Base-by-base conservation (phyloP, 2,888 invertebrate species). In the Meliscaeva auricollis region DNA sequence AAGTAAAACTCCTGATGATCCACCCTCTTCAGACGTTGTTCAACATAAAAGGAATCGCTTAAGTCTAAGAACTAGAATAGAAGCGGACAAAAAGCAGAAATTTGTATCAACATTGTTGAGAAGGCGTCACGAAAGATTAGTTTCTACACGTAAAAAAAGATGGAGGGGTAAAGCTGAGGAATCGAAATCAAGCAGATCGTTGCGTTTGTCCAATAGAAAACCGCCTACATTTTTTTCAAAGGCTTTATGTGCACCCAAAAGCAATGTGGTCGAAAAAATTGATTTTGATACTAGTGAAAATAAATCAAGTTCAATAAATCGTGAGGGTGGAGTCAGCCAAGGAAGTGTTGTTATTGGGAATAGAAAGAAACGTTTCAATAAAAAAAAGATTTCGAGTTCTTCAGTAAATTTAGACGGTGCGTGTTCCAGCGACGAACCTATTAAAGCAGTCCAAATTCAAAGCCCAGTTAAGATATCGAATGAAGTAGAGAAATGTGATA, bases 1-100 rank as follows among this genome's bases (percentile, higher is more conserved):
- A 64, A 22, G 72, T 64, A 62, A 44, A 69, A 54, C 85, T 85
- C 81, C 87, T 88, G 80, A 79, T 17, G 58, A 54, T 6, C 48
- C 54, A 4, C 6, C 68, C 0, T 20, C 35, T 1, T 48, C 76
- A 5, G 52, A 44, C 11, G 46, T 35, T 41, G 66, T 68, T 8
- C 72, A 74, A 87, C 80, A 20, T 87, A 89, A 81, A 87, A 87
- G 54, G 88, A 91, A 66, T 46, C 82, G 83, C 6, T 20, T 83
- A 30, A 83, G 70, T 17, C 50, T 83, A 6, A 44, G 78, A 20
- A 46, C 58, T 1, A 77, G 58, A 41, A 58, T 52, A 17, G 81
- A 85, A 38, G 46, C 81, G 0, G 81, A 85, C 2, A 81, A 73
- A 17, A 85, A 26, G 11, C 76, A 72, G 30, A 81, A 73, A 9